phyloP scores from a whole-genome alignment of 2,797 vertebrate genomes.

The Hippocampus kuda region DNA sequence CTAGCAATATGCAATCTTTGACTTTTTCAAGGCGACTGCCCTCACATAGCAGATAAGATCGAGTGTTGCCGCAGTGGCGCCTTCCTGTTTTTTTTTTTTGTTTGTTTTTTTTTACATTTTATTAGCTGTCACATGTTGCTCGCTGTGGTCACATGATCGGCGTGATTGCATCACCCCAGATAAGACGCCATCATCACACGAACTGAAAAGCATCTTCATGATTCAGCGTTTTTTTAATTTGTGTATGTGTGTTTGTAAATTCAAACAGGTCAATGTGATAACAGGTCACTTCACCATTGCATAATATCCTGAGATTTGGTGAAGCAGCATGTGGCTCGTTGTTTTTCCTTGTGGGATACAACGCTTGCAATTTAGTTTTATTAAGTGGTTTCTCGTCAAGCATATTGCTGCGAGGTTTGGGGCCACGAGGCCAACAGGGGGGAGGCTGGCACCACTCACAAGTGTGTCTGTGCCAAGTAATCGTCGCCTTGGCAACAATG shows the following conservation, averaged over 20 bases:
- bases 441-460: conserved; percentile 33
- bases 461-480: conserved; percentile 35
- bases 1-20: not conserved
- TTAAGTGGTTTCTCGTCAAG: not conserved
- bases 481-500: conserved; percentile 42
- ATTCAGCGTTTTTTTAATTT: not conserved
- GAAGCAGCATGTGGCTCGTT: not conserved
- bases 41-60: not conserved
- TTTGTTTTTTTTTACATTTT: not conserved
- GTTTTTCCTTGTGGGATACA: not conserved
- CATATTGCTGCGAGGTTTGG: conserved; percentile 26
- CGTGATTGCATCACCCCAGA: not conserved
- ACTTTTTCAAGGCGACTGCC: not conserved
- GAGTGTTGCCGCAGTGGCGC: not conserved
- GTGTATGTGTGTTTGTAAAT: not conserved
- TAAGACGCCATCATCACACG: not conserved
- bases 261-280: not conserved
- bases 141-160: not conserved
- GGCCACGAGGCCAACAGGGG: conserved; percentile 38
- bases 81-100: not conserved
- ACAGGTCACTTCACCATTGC: not conserved
- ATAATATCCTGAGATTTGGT: not conserved
- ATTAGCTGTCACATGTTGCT: not conserved
- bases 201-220: not conserved
- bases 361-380: not conserved